Conservation (phyloP, 2,113 vertebrate genomes). For the Ginglymostoma cirratum region DNA sequence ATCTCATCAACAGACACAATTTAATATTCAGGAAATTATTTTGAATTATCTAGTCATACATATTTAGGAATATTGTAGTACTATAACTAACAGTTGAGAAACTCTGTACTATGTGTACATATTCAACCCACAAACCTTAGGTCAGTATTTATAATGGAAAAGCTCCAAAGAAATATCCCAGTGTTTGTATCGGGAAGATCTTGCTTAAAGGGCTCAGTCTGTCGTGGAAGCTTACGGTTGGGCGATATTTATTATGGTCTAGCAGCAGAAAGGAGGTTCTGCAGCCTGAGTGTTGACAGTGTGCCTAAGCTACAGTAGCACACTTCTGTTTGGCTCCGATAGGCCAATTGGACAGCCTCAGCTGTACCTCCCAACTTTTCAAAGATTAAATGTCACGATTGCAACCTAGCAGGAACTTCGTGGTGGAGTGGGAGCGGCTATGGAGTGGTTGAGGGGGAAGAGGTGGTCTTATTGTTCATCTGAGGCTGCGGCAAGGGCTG, state of each 20-base stretch:
- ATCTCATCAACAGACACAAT: neutral
- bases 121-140: neutral
- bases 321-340: neutral
- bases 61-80: neutral
- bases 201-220: neutral
- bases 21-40: neutral
- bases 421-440: neutral
- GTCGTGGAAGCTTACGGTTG: neutral
- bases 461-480: no score
- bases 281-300: neutral
- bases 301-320: neutral
- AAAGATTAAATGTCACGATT: neutral
- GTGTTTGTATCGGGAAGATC: neutral
- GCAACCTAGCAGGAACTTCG: neutral
- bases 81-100: neutral
- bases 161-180: neutral
- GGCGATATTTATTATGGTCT: neutral
- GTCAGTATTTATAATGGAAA: neutral
- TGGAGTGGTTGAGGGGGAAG: neutral
- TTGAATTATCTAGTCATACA: neutral
- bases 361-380: neutral
- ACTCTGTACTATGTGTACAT: neutral
- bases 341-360: neutral
- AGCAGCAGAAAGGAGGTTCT: neutral
- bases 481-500: neutral